These are phyloP conservation scores for Pseudonaja textilis DNA, from an alignment of 2,113 vertebrate genomes.

Conservation along the genomic window DNA sequence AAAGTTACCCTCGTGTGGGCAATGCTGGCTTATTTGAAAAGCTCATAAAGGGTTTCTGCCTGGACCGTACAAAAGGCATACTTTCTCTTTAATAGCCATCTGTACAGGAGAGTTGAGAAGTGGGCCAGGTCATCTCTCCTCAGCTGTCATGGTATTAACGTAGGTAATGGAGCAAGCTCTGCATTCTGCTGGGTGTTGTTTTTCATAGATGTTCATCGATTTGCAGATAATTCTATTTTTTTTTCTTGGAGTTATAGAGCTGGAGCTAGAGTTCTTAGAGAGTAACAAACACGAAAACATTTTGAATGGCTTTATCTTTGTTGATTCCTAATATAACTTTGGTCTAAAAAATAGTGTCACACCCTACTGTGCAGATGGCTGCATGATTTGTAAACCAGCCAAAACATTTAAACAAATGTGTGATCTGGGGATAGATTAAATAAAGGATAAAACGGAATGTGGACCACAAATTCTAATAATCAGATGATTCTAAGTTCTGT, in stretches of 20 bases:
- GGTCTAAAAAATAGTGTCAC: conserved; percentile 78
- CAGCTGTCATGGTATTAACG: conserved; percentile 99
- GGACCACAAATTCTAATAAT: conserved; percentile 82
- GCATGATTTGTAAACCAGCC: conserved; percentile 85
- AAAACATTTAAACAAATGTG: conserved; percentile 91
- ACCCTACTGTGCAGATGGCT: conserved; percentile 82
- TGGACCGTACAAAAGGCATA: conserved; percentile 89
- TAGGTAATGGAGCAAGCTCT: conserved; percentile 98
- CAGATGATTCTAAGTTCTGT: conserved; percentile 79
- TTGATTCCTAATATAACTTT: conserved; percentile 83
- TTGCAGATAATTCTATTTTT: conserved; percentile 98
- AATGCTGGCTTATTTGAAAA: conserved; percentile 83
- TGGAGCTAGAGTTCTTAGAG: conserved; percentile 55
- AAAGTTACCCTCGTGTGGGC: conserved; percentile 79
- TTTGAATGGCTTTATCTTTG: conserved; percentile 83
- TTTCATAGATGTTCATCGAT: conserved; percentile 92
- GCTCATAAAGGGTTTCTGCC: conserved; percentile 86
- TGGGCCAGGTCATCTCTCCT: conserved; percentile 97
- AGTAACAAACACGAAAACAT: conserved; percentile 86
- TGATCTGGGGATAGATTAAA: conserved; percentile 80
- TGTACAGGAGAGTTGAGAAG: conserved; percentile 97
- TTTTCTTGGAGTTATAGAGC: conserved; percentile 81
- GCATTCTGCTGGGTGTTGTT: conserved; percentile 94
- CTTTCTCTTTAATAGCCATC: conserved; percentile 99
- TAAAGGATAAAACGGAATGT: conserved; percentile 79